Evolutionary conservation across 2,113 vertebrate species (phyloP).

Genomic region (Pituophis catenifer): DNA sequence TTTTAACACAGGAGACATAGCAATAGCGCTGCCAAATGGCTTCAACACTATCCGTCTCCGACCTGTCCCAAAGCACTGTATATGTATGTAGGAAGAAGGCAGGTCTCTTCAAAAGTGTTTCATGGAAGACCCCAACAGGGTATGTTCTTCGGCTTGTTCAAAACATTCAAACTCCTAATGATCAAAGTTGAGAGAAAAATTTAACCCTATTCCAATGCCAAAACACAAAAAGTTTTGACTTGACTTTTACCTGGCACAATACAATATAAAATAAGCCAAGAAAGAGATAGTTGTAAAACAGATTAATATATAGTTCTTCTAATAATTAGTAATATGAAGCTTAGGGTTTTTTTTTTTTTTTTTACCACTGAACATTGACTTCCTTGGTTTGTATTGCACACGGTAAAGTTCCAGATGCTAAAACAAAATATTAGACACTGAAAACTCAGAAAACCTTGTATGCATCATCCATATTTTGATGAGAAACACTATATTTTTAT

Average conservation of each 20-base stretch:
- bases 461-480: not conserved
- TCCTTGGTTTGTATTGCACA: not conserved
- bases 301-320: not conserved
- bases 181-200: not conserved
- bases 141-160: not conserved
- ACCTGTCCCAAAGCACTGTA: not conserved
- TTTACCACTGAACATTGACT: no score
- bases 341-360: not conserved
- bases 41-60: not conserved
- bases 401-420: not conserved
- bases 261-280: not conserved
- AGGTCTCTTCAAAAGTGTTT: not conserved
- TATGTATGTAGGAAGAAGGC: not conserved
- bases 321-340: not conserved
- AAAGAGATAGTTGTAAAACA: not conserved
- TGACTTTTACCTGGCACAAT: not conserved
- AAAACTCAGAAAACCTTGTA: not conserved
- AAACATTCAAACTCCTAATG: not conserved
- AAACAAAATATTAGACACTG: not conserved
- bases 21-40: not conserved
- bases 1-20: not conserved
- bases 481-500: not conserved
- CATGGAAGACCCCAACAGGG: not conserved
- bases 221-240: not conserved
- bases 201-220: not conserved